Percentiles rank a stretch among this genome's conserved stretches.
phyloP scores from a whole-genome alignment of 2,888 invertebrate species.

The Schizaphis graminum region DNA sequence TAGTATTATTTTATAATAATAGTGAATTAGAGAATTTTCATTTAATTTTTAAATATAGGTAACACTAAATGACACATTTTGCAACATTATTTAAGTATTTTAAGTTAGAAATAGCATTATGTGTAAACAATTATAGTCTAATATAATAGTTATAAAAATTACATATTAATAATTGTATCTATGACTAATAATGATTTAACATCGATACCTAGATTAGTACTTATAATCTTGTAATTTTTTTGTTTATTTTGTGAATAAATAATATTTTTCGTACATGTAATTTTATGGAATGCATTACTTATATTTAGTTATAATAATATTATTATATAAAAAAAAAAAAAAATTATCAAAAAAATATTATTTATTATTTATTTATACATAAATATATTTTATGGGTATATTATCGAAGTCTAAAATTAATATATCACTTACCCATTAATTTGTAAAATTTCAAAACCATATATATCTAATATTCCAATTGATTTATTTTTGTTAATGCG shows the following conservation, averaged over 20 bases:
- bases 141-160: background rate
- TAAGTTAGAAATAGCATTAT: background rate
- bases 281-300: background rate
- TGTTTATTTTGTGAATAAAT: background rate
- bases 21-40: background rate
- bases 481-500: constrained; percentile 72
- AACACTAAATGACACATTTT: background rate
- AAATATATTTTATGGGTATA: background rate
- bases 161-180: background rate
- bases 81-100: background rate
- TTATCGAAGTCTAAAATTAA: background rate
- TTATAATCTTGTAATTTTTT: background rate
- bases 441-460: constrained; percentile 94
- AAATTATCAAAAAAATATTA: too few relatives aligned
- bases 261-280: background rate
- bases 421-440: constrained; percentile 79
- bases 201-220: background rate
- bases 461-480: constrained; percentile 93
- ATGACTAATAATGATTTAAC: background rate
- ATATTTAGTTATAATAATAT: background rate
- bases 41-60: background rate
- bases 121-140: background rate
- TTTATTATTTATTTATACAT: background rate
- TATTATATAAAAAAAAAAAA: too few relatives aligned
- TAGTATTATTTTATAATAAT: background rate